Base-by-base conservation (phyloP, 2,797 vertebrate species). In the Lithobates pipiens region DNA sequence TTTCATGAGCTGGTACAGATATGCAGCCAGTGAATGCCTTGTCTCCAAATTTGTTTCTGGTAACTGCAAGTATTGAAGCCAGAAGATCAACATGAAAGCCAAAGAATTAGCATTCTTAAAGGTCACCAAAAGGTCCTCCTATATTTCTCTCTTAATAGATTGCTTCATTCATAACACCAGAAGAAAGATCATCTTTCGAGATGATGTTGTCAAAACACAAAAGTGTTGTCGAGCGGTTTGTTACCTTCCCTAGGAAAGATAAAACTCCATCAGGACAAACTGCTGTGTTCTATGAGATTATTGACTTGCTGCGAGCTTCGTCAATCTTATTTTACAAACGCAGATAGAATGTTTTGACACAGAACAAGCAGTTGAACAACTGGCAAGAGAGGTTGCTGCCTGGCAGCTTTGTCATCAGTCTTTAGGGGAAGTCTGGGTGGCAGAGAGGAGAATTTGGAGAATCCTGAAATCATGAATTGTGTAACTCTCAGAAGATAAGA, bases 291-390 rank as follows among this genome's bases (percentile, higher is more conserved):
- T 69, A 65, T 77, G 68, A 82, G 85, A 82, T 82, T 77, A 86
- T 77, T 77, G 85, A 86, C 80, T 86, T 23, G 74, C 50, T 50
- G 50, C 1, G 54, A 27, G 79, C 68, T 82, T 77, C 75, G 78
- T 86, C 85, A 86, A 82, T 86, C 85, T 86, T 86, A 29, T 86
- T 65, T 86, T 86, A 86, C 79, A 86, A 82, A 82, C 79, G 77
- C 72, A 82, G 79, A 82, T 86, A 86, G 76, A 82, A 69, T 27
- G 68, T 82, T 86, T 77, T 86, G 74, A 86, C 85, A 82, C 63
- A 77, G 75, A 82, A 86, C 80, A 86, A 82, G 79, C 54, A 46
- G 9, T 25, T 54, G 39, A 82, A 82, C 74, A 86, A 82, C 68
- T 77, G 73, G 74, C 63, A 77, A 82, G 85, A 76, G 78, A 76